These are phyloP conservation scores for Jacana jacana DNA, from an alignment of 2,113 vertebrate genomes.

Conservation along the genomic window DNA sequence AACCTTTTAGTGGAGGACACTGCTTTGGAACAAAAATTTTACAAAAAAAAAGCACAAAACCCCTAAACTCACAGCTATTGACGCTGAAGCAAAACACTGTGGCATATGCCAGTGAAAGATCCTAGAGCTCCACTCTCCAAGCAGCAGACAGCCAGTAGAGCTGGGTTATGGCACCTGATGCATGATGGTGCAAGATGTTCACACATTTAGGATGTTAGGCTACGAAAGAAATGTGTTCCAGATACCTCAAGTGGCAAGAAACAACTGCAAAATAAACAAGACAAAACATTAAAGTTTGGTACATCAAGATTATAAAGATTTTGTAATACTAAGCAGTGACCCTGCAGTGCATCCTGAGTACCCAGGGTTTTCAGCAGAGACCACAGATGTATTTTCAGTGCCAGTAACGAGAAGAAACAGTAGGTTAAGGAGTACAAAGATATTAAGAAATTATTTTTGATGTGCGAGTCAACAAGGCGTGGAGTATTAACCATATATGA, in stretches of 20 bases:
- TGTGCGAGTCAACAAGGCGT: conserved; percentile 1
- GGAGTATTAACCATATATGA: neutral
- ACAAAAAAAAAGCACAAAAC: neutral
- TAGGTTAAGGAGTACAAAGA: neutral
- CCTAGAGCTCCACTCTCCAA: neutral
- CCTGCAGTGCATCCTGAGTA: neutral
- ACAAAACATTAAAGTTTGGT: neutral
- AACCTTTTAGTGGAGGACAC: neutral
- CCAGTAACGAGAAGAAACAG: conserved; percentile 34
- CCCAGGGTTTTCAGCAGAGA: neutral
- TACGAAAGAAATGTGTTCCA: neutral
- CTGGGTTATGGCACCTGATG: neutral
- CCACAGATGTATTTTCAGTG: neutral
- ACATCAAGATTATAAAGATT: neutral
- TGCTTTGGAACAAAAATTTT: neutral
- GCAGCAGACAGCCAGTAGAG: neutral
- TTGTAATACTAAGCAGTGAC: neutral
- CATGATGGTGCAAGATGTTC: neutral
- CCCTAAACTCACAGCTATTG: neutral
- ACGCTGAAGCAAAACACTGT: neutral
- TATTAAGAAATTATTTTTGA: neutral
- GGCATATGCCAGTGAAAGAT: neutral
- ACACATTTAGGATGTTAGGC: neutral
- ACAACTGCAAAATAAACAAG: neutral
- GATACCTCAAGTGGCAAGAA: neutral